Conservation (phyloP, 2,113 vertebrate genomes). For the Pelusios castaneus region DNA sequence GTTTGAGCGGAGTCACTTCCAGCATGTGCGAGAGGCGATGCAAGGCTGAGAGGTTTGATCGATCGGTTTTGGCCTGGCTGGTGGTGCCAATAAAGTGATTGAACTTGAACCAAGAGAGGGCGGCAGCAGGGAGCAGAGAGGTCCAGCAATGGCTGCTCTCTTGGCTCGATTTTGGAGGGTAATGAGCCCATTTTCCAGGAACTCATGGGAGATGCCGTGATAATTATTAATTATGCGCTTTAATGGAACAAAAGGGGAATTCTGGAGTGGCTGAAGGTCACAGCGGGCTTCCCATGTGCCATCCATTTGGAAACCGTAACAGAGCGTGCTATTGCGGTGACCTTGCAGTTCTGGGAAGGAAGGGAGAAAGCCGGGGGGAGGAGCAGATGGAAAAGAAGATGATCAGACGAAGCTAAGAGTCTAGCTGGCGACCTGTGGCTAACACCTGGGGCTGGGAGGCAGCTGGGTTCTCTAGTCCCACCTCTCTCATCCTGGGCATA, state of each 20-base stretch:
- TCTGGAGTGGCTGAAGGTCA: not conserved
- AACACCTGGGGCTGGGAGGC: not conserved
- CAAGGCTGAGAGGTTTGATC: not conserved
- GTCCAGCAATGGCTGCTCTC: not conserved
- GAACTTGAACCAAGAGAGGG: not conserved
- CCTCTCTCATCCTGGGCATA: not conserved
- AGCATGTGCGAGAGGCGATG: too few species aligned
- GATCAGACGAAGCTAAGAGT: not conserved
- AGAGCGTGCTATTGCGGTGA: not conserved
- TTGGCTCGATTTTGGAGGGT: not conserved
- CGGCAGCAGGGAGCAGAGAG: not conserved
- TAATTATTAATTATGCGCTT: constrained; percentile 1
- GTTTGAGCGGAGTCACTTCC: too few species aligned
- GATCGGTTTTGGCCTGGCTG: not conserved
- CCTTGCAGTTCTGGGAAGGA: not conserved
- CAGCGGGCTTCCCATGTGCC: not conserved
- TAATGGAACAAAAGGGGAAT: constrained; percentile 21
- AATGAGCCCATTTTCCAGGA: constrained; percentile 9
- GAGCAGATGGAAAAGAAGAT: not conserved
- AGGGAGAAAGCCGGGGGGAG: not conserved
- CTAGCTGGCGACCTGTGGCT: not conserved
- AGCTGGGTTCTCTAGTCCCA: not conserved
- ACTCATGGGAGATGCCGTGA: not conserved
- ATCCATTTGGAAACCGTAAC: not conserved
- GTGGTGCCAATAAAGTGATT: not conserved